Evolutionary conservation across 2,888 invertebrate species (phyloP), one percentile per base, ranked within the genome.

Genomic region (Polydrusus cervinus): DNA sequence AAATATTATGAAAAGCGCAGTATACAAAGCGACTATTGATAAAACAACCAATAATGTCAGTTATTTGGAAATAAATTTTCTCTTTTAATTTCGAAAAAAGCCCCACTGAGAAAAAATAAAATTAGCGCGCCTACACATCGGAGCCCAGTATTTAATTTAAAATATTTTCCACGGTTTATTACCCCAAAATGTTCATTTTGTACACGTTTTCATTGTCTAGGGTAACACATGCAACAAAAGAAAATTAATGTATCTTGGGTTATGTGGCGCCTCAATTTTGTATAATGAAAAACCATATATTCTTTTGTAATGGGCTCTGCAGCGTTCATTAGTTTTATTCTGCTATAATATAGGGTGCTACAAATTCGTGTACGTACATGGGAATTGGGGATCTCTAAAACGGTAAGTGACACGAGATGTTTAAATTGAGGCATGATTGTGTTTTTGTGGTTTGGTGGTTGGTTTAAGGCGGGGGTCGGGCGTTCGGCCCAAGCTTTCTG

Each of bases 141-240:
- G 51, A 71, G 6, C 16, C 2, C n/a, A 57, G 66, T 67, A 55
- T 72, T 67, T 67, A 73, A 73, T 73, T 73, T 67, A 73, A 51
- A 65, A 65, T 57, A 67, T 55, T 66, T 67, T 66, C 51, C 53
- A 57, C 30, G 60, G 67, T 73, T 67, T 62, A 74, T 64, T 67
- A 53, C 57, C 67, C 18, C 61, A 47, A 45, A 69, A 69, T 69
- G 74, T 74, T 74, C 69, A 74, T 74, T 74, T 64, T 64, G 55
- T 38, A 38, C 74, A 69, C 64, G 64, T 68, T 68, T 40, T 53
- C 51, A 61, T 69, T 74, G 74, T 69, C 62, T 69, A 20, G 68
- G 53, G 74, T 74, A 74, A 69, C 74, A 74, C 74, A 74, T 74
- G 74, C 74, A 74, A 74, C 74, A 74, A 74, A 74, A 69, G 74